Evolutionary conservation across 2,113 vertebrate genomes (phyloP), one percentile per base, ranked within the genome.

Genomic region (Cairina moschata): DNA sequence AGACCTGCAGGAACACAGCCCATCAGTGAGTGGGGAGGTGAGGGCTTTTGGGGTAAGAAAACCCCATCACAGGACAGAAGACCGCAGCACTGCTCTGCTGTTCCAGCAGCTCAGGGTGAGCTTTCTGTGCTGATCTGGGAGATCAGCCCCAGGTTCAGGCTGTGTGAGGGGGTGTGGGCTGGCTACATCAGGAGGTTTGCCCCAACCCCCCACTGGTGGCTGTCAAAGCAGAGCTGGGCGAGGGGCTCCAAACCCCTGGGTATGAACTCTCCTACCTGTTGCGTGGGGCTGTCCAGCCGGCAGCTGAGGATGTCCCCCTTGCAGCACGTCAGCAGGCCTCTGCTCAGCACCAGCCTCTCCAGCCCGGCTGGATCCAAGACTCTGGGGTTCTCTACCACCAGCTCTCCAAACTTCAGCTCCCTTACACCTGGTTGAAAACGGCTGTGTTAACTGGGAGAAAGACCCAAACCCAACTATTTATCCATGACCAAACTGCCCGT

Each of bases 321-420:
- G 95, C 98, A 98, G 97, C 98, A 98, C 0, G 98, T 98, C 90
- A 99, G 96, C 58, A 99, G 97, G 40, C 98, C 98, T 42, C 98
- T 97, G 82, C 91, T 97, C 71, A 99, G 86, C 34, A 98, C 97
- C 94, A 99, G 95, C 67, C 94, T 93, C 88, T 94, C 98, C 89
- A 98, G 88, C 17, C 97, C 96, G 0, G 98, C 98, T 31, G 88
- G 38, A 16, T 59, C 65, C 55, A 76, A 44, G 20, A 93, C 31
- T 7, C 5, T 4, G 15, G 98, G 96, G 13, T 32, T 34, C 34
- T 95, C 67, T 10, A 98, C 93, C n/a, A 36, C 72, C 34, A 99
- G 96, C 52, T 88, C 95, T 66, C 99, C 98, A 46, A 99, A 96
- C 25, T 76, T 95, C 94, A 98, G 85, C 72, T 96, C 83, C 89